Evolutionary conservation across 2,113 vertebrate genomes (phyloP), one percentile per base, ranked within the genome.

Genomic region (Arenaria interpres): DNA sequence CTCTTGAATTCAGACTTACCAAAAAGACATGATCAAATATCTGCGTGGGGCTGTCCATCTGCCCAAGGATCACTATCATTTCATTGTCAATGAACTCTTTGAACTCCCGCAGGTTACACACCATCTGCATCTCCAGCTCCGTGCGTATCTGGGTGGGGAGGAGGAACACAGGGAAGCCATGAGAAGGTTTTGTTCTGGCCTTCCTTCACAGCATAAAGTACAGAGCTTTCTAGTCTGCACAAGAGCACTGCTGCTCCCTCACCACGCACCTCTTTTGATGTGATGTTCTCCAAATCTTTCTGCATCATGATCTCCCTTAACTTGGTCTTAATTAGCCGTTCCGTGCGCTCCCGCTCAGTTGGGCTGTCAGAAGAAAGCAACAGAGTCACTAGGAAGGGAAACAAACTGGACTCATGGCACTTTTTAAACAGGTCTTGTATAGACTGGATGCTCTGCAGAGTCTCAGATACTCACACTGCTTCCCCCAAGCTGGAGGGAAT

Each of bases 281-380:
- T 99, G 97, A 99, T 99, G 63, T 99, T 99, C 95, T 99, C 99
- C 98, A 99, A 97, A 97, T 99, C 99, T 37, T 99, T 99, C 97
- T 99, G 99, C 99, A 99, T 99, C 99, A 99, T 99, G 85, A 99
- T 99, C 97, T 99, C 99, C 67, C 99, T 97, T 96, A 99, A 98
- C 37, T 99, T 99, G 50, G 98, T 98, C 97, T 99, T 99, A 96
- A 99, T 99, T 27, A 99, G 97, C n/a, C 99, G 98, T 78, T 99
- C 99, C 0, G 99, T 99, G 79, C 99, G 98, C 33, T 99, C 99
- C 45, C 99, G 98, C 97, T 99, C 99, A 24, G 99, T 99, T 66
- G 99, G 99, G 96, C 99, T 99, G 97, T 22, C 78, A 59, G 91
- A 72, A 96, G 62, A 68, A 88, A 94, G 88, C 27, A 96, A 97